Evolutionary conservation across 2,888 invertebrate species (phyloP).

Genomic region (Atethmia centrago): DNA sequence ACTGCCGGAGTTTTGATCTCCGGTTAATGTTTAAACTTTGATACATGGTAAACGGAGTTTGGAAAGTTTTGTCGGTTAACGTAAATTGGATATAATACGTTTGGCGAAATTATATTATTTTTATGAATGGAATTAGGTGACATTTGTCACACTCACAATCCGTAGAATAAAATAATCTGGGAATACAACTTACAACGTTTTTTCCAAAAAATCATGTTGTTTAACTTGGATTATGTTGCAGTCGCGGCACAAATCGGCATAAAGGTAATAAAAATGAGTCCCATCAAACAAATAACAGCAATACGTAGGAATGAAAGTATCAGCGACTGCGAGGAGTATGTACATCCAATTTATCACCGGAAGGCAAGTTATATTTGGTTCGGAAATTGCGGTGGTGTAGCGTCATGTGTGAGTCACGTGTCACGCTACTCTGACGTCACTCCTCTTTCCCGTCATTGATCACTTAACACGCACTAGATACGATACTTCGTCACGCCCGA

Average conservation of each 20-base stretch:
- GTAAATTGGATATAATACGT: constrained; percentile 30
- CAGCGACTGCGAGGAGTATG: constrained; percentile 27
- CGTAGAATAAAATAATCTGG: background rate
- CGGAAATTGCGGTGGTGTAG: constrained; percentile 66
- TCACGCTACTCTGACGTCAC: constrained; percentile 59
- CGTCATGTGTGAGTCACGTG: constrained; percentile 64
- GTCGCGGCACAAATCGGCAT: background rate
- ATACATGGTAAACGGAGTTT: constrained; percentile 54
- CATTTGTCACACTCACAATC: background rate
- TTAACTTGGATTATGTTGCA: background rate
- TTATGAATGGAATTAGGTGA: background rate
- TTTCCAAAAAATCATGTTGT: background rate
- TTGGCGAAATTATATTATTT: background rate
- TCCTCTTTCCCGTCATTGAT: constrained; percentile 65
- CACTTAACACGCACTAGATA: constrained; percentile 65
- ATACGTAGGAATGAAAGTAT: constrained; percentile 26
- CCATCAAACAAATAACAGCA: constrained; percentile 4
- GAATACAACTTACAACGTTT: background rate
- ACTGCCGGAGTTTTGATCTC: constrained; percentile 51
- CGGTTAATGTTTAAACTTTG: constrained; percentile 60
- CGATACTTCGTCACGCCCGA: constrained; percentile 65
- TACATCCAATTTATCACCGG: constrained; percentile 66
- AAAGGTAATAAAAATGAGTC: background rate
- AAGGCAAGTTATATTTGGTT: constrained; percentile 68
- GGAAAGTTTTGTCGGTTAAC: constrained; percentile 39